A percentile compares a stretch with the other conserved stretches of the same genome.
phyloP scores from a whole-genome alignment of 2,797 vertebrate species.

The Myripristis jacobus region DNA sequence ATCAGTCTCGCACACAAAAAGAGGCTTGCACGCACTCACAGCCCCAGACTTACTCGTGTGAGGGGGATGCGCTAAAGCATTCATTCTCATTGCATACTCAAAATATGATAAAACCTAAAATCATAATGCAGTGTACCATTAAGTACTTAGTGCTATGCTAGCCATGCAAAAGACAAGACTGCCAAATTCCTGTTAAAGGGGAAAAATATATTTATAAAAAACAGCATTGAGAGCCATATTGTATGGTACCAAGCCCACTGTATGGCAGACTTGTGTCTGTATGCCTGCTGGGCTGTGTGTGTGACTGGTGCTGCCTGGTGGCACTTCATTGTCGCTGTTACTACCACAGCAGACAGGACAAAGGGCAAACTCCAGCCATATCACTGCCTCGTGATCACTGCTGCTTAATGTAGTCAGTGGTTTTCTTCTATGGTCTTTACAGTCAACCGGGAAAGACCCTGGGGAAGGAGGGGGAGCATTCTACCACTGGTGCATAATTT shows the following conservation, averaged over 20 bases:
- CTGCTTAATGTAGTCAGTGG: background rate
- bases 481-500: too few species aligned
- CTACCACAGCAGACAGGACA: conserved; percentile 10
- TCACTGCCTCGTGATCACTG: conserved; percentile 7
- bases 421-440: too few species aligned
- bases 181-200: background rate
- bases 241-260: conserved; percentile 20
- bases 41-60: background rate
- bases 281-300: conserved; percentile 17
- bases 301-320: conserved; percentile 41
- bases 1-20: background rate
- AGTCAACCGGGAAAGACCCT: too few species aligned
- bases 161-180: conserved; percentile 6
- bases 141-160: background rate
- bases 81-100: background rate
- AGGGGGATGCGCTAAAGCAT: background rate
- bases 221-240: background rate
- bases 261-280: conserved; percentile 32
- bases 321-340: conserved; percentile 35
- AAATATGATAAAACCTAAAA: background rate
- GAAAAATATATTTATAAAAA: background rate
- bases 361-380: conserved; percentile 9
- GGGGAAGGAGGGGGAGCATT: too few species aligned
- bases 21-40: background rate
- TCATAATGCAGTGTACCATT: background rate